Conservation (phyloP, 1,140 invertebrate species). For the Polypedilum pembai region DNA sequence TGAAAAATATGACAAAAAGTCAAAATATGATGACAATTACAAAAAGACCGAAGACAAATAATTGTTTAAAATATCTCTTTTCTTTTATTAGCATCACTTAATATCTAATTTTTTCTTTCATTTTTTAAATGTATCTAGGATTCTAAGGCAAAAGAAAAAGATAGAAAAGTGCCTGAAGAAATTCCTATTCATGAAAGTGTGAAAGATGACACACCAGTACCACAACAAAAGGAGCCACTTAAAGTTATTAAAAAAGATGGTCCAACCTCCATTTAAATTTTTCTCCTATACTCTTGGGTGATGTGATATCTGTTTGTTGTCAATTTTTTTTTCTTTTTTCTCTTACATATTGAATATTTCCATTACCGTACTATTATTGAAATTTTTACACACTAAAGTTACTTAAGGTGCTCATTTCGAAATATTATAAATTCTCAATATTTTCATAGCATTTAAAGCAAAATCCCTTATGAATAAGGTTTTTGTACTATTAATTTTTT, state of each 20-base stretch:
- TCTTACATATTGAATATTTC: neutral
- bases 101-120: too few species aligned
- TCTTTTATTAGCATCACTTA: too few species aligned
- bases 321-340: neutral
- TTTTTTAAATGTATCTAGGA: neutral
- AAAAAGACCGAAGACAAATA: neutral
- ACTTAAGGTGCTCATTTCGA: neutral
- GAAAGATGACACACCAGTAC: conserved; percentile 45
- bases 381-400: neutral
- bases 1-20: neutral
- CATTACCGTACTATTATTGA: neutral
- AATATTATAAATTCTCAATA: neutral
- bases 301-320: neutral
- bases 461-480: neutral
- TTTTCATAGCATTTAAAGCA: neutral
- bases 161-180: conserved; percentile 34
- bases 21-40: neutral
- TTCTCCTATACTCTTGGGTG: neutral
- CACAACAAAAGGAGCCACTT: conserved; percentile 47
- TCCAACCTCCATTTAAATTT: conserved; percentile 40
- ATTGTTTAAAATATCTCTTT: too few species aligned
- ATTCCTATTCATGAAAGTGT: conserved; percentile 50
- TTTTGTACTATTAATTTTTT: neutral
- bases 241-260: conserved; percentile 53
- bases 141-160: neutral